Evolutionary conservation across 2,888 invertebrate genomes (phyloP), one percentile per base, ranked within the genome.

Genomic region (Onchidella celtica): DNA sequence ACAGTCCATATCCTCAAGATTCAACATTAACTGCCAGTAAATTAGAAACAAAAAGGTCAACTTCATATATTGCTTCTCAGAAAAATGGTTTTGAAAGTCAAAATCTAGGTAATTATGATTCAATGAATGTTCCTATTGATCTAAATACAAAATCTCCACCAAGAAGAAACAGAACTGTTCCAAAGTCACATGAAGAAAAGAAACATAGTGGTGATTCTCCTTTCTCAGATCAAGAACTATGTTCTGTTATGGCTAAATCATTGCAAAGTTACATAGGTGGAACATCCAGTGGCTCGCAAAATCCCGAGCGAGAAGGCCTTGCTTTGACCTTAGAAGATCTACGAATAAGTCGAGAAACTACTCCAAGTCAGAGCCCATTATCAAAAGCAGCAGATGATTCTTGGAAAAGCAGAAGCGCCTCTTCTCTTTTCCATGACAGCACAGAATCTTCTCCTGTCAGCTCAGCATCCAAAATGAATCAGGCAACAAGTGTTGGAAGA

Each of bases 21-120:
- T 81, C 81, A 38, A 81, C 81, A 40, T 59, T 81, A 55, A 81
- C 81, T n/a, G 75, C 61, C 29, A 81, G 81, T 36, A 75, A 81
- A 55, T 70, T 81, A 59, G 69, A 55, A 55, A 68, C 40, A 4
- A 55, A 61, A 14, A 32, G 36, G 38, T 29, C 79, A 63, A 57
- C 3, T 40, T 81, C 80, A 32, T 81, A 75, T 57, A 21, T 75
- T 9, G 61, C 29, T 65, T 65, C 66, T 29, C 76, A 76, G 24
- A 76, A 34, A n/a, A 27, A 14, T 27, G 29, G 55, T 32, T 11
- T 0, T 32, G 72, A 57, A 34, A 24, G 34, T 32, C 9, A n/a
- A 9, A 24, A 21, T 57, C 32, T 24, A 21, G 9, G n/a, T 29
- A 6, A 1, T 29, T 57, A 2, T 3, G 24, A 61, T 14, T n/a